These are phyloP conservation scores for Plagiodera versicolora DNA, from an alignment of 2,888 invertebrate genomes.

Conservation along the genomic window DNA sequence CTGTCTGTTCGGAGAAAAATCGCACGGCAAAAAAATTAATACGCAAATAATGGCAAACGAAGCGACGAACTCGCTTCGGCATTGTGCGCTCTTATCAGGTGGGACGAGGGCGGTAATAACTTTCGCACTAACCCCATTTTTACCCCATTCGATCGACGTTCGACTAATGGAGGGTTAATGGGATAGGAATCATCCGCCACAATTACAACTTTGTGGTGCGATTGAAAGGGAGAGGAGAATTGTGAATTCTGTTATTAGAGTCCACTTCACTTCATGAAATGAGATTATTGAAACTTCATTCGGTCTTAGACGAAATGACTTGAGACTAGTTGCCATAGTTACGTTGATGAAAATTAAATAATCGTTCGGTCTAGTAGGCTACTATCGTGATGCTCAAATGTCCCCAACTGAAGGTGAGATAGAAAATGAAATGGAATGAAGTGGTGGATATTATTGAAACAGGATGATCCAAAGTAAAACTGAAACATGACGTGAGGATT, in stretches of 20 bases:
- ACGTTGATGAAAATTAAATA: no score
- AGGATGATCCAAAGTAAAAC: no score
- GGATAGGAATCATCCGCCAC: slow-evolving; percentile 27
- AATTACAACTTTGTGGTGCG: slow-evolving; percentile 16
- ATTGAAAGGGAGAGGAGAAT: not conserved
- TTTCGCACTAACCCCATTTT: slow-evolving; percentile 38
- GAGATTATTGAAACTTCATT: no score
- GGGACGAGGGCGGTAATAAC: slow-evolving; percentile 33
- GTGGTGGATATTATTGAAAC: no score
- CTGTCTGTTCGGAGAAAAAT: slow-evolving; percentile 22
- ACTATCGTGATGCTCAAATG: no score
- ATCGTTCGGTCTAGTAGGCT: no score
- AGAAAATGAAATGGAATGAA: no score
- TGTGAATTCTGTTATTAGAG: not conserved
- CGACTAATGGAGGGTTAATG: slow-evolving; percentile 35
- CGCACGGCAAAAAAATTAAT: slow-evolving; percentile 42
- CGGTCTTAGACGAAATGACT: no score
- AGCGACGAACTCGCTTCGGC: slow-evolving; percentile 50
- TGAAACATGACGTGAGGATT: no score
- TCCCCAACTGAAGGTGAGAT: no score
- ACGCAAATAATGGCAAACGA: slow-evolving; percentile 51
- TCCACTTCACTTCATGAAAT: no score
- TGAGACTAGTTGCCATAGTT: no score
- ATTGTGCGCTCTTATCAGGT: slow-evolving; percentile 47
- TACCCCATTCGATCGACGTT: slow-evolving; percentile 39